Evolutionary conservation across 2,888 invertebrate species (phyloP), one percentile per base, ranked within the genome.

Genomic region (Dolomedes plantarius): DNA sequence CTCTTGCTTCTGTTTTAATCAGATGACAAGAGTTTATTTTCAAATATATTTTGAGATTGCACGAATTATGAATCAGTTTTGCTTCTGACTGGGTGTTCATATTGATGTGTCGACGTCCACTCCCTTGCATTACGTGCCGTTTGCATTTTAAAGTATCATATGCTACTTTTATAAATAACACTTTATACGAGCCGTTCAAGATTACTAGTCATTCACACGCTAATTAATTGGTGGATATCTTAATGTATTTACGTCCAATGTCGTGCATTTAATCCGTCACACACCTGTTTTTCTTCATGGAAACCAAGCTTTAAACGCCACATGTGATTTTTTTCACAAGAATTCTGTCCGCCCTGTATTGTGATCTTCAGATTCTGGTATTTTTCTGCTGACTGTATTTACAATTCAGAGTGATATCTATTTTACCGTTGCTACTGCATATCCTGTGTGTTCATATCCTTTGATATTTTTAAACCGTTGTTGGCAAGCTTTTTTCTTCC

Each of bases 301-400:
- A 36, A 41, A 27, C 13, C 29, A 65, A 41, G 69, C 69, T 69
- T 39, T 41, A 41, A 69, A 69, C 69, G 41, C 41, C 41, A 41
- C 32, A 41, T 28, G 39, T 69, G 27, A 41, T 69, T 28, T 39
- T 69, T 16, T n/a, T 32, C 65, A 16, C 32, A 27, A 23, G 1
- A 29, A 29, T 41, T 69, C 23, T 73, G 50, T 71, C 82, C 76
- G 71, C 69, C 82, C 76, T 62, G n/a, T 27, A 27, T 71, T 82
- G 82, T 82, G 82, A 82, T 82, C 75, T 75, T 75, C 9, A 23
- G 64, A 72, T 27, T 50, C 13, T 13, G 19, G 56, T 77, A 77
- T 83, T 83, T 83, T 77, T 83, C 65, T 77, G 83, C 80, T 74
- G 36, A 32, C 31, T n/a, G 29, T 31, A 7, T 19, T 67, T 67